phyloP scores from a whole-genome alignment of 35 echinoderm and acorn worm species.

The Apostichopus californicus region DNA sequence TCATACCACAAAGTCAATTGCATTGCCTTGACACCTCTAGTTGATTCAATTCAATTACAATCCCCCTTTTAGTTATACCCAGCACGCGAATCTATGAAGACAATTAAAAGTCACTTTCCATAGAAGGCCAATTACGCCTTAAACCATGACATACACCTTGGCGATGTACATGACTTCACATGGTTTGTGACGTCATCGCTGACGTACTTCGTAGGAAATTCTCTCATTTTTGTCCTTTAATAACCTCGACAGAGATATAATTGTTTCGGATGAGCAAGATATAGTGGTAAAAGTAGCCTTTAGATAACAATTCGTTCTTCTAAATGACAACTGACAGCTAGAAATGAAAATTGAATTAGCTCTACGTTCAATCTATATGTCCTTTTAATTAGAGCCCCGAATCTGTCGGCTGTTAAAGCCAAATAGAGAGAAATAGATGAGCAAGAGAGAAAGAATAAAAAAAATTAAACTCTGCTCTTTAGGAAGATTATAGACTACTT shows the following conservation, averaged over 20 bases:
- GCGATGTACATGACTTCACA: not conserved
- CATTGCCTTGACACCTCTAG: not conserved
- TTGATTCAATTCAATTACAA: not conserved
- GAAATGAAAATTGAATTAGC: slow-evolving; percentile 1
- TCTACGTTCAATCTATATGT: not conserved
- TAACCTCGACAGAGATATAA: not conserved
- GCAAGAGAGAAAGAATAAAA: not conserved
- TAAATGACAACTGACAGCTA: not conserved
- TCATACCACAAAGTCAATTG: not conserved
- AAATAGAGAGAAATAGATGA: too few relatives aligned
- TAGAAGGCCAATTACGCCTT: not conserved
- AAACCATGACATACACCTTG: not conserved
- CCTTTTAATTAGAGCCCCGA: not conserved
- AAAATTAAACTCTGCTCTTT: not conserved
- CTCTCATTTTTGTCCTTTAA: not conserved
- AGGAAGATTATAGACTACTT: not conserved
- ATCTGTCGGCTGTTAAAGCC: not conserved
- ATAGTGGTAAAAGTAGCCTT: not conserved
- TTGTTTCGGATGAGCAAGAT: not conserved
- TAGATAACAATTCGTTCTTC: not conserved
- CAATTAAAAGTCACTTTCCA: not conserved
- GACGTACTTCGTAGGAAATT: not conserved
- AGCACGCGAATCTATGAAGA: not conserved
- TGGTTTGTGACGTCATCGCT: not conserved
- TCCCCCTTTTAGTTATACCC: not conserved